Evolutionary conservation across 2,888 invertebrate species (phyloP).

Genomic region (Protodeltote pygarga): DNA sequence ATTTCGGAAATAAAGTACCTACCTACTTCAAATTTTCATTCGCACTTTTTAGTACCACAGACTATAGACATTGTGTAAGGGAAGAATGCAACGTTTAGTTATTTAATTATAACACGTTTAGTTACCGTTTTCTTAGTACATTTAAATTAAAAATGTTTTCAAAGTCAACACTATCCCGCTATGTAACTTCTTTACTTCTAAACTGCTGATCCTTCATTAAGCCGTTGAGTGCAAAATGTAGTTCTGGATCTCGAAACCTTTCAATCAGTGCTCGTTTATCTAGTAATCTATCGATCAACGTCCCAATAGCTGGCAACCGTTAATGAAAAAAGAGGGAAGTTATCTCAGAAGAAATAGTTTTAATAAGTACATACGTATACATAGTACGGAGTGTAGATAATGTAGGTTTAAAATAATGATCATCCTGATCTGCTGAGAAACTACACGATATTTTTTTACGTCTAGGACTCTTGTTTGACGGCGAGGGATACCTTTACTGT

Average conservation of each 20-base stretch:
- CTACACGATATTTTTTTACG: no score
- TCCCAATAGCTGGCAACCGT: conserved; percentile 37
- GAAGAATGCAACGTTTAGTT: neutral
- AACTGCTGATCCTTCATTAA: conserved; percentile 42
- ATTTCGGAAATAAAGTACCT: no score
- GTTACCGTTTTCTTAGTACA: conserved; percentile 4
- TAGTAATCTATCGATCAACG: conserved; percentile 49
- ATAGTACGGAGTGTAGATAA: no score
- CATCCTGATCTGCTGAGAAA: no score
- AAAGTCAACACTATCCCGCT: conserved; percentile 20
- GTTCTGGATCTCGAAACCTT: conserved; percentile 46
- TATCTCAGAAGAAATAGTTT: conserved; percentile 11
- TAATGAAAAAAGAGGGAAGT: conserved; percentile 43
- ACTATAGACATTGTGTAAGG: neutral
- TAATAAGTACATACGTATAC: no score
- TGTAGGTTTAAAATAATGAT: no score
- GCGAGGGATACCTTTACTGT: no score
- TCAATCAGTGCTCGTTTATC: conserved; percentile 51
- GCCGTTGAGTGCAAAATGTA: conserved; percentile 50
- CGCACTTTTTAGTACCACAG: no score
- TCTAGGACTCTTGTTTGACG: no score
- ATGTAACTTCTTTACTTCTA: conserved; percentile 25
- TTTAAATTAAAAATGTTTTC: conserved; percentile 24
- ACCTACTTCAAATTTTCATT: no score
- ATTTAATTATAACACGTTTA: no score